phyloP scores from a whole-genome alignment of 2,888 invertebrate species.

The Drosophila demipolita region DNA sequence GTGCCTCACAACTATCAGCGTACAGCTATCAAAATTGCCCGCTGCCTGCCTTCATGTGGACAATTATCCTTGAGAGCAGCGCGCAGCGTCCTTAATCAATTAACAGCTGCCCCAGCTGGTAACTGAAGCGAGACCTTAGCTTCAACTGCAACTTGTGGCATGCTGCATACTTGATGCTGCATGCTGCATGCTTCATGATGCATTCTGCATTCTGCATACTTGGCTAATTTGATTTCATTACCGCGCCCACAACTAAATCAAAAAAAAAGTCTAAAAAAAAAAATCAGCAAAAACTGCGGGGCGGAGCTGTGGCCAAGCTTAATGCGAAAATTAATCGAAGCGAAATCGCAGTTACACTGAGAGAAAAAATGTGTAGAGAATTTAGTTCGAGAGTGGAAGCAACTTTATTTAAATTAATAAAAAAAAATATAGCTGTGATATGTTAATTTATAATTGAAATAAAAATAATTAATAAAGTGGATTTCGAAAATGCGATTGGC shows the following conservation, averaged over 20 bases:
- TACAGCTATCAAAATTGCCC: not conserved
- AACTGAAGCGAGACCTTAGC: slow-evolving; percentile 4
- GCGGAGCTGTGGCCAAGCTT: slow-evolving; percentile 80
- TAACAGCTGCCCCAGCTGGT: slow-evolving; percentile 43
- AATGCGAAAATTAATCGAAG: slow-evolving; percentile 84
- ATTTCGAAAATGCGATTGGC: not conserved
- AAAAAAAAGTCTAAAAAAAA: not conserved
- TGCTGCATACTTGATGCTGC: slow-evolving; percentile 48
- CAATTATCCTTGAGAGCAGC: slow-evolving; percentile 68
- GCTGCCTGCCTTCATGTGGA: not conserved
- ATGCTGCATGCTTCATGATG: slow-evolving; percentile 14
- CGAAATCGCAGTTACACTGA: slow-evolving; percentile 67
- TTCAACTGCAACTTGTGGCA: slow-evolving; percentile 34
- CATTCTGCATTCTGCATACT: slow-evolving; percentile 58
- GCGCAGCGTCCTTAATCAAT: slow-evolving; percentile 63
- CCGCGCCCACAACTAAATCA: slow-evolving; percentile 82
- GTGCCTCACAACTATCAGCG: slow-evolving; percentile 6
- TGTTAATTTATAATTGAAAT: not conserved
- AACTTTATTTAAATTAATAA: not conserved
- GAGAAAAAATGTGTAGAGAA: slow-evolving; percentile 5
- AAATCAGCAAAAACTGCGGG: slow-evolving; percentile 33
- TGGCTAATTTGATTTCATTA: slow-evolving; percentile 85
- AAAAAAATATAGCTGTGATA: not conserved
- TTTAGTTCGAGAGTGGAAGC: fast-evolving
- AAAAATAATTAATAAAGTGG: no score